Evolutionary conservation across 2,797 vertebrate species (phyloP).

Genomic region (Ambastaia sidthimunki): DNA sequence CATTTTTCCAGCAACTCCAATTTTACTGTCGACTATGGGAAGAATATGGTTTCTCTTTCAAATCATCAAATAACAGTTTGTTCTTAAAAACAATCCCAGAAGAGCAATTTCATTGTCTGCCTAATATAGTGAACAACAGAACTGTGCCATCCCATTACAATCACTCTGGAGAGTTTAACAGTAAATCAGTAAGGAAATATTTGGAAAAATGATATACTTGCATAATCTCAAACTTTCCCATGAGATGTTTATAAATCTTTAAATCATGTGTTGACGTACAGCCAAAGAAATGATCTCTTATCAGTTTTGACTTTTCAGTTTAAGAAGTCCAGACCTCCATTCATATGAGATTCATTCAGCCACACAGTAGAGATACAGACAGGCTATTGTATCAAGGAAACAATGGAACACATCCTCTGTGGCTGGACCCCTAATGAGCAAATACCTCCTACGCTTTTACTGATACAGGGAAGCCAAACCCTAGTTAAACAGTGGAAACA

Average conservation of each 20-base stretch:
- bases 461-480: slow-evolving; percentile 27
- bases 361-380: slow-evolving; percentile 17
- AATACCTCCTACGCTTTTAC: slow-evolving; percentile 51
- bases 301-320: slow-evolving; percentile 10
- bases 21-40: slow-evolving; percentile 20
- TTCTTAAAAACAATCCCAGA: slow-evolving; percentile 41
- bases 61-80: slow-evolving; percentile 49
- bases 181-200: slow-evolving; percentile 32
- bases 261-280: neutral
- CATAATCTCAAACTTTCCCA: slow-evolving; percentile 19
- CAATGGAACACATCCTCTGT: slow-evolving; percentile 54
- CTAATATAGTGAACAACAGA: slow-evolving; percentile 38
- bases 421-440: slow-evolving; percentile 37
- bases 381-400: slow-evolving; percentile 53
- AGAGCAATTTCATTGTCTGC: slow-evolving; percentile 36
- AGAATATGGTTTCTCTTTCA: slow-evolving; percentile 35
- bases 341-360: neutral
- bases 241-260: slow-evolving; percentile 16
- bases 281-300: neutral
- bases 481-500: slow-evolving; percentile 50
- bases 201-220: slow-evolving; percentile 29
- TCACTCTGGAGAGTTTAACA: slow-evolving; percentile 37
- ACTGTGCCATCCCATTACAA: slow-evolving; percentile 19
- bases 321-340: slow-evolving; percentile 10
- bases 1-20: neutral